Conservation (phyloP, 2,797 vertebrate species). For the Poecilia wingei region DNA sequence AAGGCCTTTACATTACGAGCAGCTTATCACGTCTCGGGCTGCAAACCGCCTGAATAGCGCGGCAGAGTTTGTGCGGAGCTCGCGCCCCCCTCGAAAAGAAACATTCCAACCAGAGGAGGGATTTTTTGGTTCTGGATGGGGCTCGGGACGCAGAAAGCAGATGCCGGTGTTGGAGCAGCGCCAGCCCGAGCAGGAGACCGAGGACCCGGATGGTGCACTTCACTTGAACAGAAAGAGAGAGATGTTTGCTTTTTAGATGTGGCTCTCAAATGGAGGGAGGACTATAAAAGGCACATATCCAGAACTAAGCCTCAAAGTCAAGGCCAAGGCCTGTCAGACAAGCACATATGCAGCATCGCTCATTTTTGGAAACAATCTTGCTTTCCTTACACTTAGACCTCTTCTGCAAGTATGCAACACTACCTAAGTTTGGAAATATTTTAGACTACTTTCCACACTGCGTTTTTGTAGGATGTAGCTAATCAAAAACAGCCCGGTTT, state of each 20-base stretch:
- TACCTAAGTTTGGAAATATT: constrained; percentile 13
- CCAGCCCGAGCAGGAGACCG: constrained; percentile 69
- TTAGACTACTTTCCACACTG: not conserved
- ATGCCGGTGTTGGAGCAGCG: constrained; percentile 66
- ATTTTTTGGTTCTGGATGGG: constrained; percentile 61
- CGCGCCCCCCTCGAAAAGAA: constrained; percentile 61
- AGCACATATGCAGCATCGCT: constrained; percentile 40
- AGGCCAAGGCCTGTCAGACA: constrained; percentile 54
- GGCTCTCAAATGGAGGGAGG: constrained; percentile 65
- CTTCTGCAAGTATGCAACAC: constrained; percentile 8
- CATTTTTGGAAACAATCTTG: constrained; percentile 34
- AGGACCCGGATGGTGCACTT: constrained; percentile 57
- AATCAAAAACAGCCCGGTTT: not conserved
- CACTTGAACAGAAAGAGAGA: constrained; percentile 60
- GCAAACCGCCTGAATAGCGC: constrained; percentile 46
- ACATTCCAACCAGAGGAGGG: constrained; percentile 68
- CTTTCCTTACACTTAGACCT: constrained; percentile 20
- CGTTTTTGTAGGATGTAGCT: not conserved
- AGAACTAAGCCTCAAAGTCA: constrained; percentile 55
- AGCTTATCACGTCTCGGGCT: constrained; percentile 45
- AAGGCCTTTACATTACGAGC: constrained; percentile 62
- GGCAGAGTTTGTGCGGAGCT: constrained; percentile 46
- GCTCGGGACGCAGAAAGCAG: constrained; percentile 73
- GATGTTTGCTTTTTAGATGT: constrained; percentile 76
- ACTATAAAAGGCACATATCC: constrained; percentile 65